Percentiles rank a stretch among this genome's conserved stretches.
These are phyloP conservation scores for Rhynchophorus ferrugineus DNA, from an alignment of 1,140 invertebrate species.

Conservation along the genomic window DNA sequence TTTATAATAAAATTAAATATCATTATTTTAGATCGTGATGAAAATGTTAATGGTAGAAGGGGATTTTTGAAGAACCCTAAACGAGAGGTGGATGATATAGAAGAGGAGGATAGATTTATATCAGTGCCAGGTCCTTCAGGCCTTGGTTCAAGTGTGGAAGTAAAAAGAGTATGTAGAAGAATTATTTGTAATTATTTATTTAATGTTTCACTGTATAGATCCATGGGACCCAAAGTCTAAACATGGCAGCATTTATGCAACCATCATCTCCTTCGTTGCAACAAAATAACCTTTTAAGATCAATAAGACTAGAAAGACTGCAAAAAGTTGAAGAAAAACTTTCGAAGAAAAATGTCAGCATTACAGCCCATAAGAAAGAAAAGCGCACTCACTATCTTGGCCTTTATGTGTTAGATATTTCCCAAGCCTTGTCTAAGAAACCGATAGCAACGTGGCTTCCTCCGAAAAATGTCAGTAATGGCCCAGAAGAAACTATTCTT, in stretches of 20 bases:
- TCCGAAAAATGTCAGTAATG: conserved; percentile 53
- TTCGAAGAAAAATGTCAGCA: conserved; percentile 10
- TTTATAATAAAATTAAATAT: background rate
- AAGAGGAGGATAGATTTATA: conserved; percentile 5
- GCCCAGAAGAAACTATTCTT: conserved; percentile 82
- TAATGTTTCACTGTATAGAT: background rate
- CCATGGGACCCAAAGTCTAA: conserved; percentile 4
- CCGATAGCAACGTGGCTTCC: conserved; percentile 70
- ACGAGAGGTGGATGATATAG: conserved; percentile 23
- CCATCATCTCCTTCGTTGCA: background rate
- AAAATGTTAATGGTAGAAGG: conserved; percentile 64
- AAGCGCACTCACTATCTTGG: conserved; percentile 46
- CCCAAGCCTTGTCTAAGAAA: conserved; percentile 56
- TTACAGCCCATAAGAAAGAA: conserved; percentile 19
- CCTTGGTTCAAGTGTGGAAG: background rate
- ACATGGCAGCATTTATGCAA: conserved; percentile 20
- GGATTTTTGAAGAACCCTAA: conserved; percentile 45
- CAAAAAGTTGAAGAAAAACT: conserved; percentile 28
- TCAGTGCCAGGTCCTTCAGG: conserved; percentile 12
- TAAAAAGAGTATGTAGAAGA: background rate
- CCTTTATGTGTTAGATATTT: conserved; percentile 83
- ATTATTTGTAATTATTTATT: background rate
- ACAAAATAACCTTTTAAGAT: conserved; percentile 8
- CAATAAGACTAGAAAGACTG: conserved; percentile 26
- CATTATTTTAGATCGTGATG: conserved; percentile 47